phyloP scores from a whole-genome alignment of 2,888 invertebrate genomes.

The Lycocerus yunnanus region DNA sequence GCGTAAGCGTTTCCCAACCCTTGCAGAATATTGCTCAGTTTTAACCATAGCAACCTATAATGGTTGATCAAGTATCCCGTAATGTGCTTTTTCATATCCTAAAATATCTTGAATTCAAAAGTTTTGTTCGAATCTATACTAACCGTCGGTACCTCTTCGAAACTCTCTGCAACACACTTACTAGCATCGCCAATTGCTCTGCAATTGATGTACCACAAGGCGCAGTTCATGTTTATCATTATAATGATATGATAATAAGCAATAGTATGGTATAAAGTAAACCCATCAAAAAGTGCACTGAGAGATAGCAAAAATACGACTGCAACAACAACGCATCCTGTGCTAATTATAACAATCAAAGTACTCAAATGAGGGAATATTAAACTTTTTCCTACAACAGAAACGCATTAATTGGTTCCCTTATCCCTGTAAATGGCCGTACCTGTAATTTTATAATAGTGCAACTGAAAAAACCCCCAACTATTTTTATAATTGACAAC shows the following conservation, averaged over 20 bases:
- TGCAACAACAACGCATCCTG: conserved; percentile 66
- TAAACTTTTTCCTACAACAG: conserved; percentile 61
- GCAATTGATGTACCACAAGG: conserved; percentile 73
- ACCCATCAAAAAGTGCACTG: conserved; percentile 66
- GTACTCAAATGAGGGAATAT: conserved; percentile 66
- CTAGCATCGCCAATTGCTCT: conserved; percentile 67
- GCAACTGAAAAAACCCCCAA: conserved; percentile 70
- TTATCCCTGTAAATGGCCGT: not conserved
- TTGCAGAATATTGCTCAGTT: conserved; percentile 68
- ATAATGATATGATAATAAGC: conserved; percentile 70
- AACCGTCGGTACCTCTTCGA: conserved; percentile 44
- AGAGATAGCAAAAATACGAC: conserved; percentile 64
- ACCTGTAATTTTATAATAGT: conserved; percentile 55
- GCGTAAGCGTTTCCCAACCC: conserved; percentile 70
- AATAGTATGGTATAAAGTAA: conserved; percentile 65
- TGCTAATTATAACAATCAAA: conserved; percentile 64
- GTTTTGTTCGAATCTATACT: not conserved
- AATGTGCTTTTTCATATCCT: conserved; percentile 64
- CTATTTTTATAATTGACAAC: conserved; percentile 72
- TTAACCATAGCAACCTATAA: conserved; percentile 68
- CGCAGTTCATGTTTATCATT: conserved; percentile 75
- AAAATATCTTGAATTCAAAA: conserved; percentile 25
- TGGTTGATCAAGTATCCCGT: conserved; percentile 62
- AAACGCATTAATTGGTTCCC: not conserved
- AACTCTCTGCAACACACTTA: conserved; percentile 50